Percentiles rank a stretch among this genome's conserved stretches.
phyloP scores from a whole-genome alignment of 2,113 vertebrate genomes.

The Echinops telfairi region DNA sequence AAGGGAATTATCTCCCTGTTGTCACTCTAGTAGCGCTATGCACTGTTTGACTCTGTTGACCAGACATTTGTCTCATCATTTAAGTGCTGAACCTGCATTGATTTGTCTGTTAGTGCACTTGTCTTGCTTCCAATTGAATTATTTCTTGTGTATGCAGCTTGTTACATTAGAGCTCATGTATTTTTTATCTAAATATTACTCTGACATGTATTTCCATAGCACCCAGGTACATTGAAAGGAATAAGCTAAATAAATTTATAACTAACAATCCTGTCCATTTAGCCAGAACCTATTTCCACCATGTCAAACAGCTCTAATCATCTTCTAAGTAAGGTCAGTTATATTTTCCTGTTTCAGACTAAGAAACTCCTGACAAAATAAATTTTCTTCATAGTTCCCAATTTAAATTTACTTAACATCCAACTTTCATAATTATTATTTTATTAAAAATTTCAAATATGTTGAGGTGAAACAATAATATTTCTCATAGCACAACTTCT shows the following conservation, averaged over 20 bases:
- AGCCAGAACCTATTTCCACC: conserved; percentile 19
- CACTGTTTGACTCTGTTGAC: conserved; percentile 57
- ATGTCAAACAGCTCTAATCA: conserved; percentile 7
- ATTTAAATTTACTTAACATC: conserved; percentile 14
- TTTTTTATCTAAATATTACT: conserved; percentile 62
- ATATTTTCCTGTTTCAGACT: conserved; percentile 6
- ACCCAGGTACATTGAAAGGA: conserved; percentile 36
- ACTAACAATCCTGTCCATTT: conserved; percentile 61
- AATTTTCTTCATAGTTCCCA: conserved; percentile 33
- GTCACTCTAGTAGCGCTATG: conserved; percentile 26
- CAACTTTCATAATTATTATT: neutral
- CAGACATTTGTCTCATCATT: conserved; percentile 67
- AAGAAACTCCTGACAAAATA: neutral
- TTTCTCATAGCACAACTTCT: conserved; percentile 1
- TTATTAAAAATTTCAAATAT: conserved; percentile 10
- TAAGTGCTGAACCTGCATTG: conserved; percentile 52
- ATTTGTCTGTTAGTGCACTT: conserved; percentile 68
- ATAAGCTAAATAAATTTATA: conserved; percentile 43
- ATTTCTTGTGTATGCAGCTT: conserved; percentile 56
- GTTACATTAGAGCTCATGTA: conserved; percentile 57
- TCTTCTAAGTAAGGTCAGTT: conserved; percentile 12
- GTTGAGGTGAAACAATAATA: neutral
- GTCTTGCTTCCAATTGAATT: conserved; percentile 70
- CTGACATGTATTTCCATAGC: neutral
- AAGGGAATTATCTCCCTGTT: neutral